Evolutionary conservation across 1,140 invertebrate genomes (phyloP), one percentile per base, ranked within the genome.

Genomic region (Pissodes strobi): DNA sequence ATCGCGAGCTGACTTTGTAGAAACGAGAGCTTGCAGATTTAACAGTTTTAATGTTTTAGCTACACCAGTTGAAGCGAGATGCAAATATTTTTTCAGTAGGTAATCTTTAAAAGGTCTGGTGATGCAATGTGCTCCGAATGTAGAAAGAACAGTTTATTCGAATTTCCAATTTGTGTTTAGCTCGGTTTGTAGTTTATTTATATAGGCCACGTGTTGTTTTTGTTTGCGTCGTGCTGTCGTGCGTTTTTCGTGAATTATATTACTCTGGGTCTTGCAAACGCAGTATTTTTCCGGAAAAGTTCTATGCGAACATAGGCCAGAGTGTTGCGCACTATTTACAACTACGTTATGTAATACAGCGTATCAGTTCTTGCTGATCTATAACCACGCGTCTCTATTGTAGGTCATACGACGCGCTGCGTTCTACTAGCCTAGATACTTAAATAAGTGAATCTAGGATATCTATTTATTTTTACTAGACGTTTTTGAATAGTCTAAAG

Each of bases 361-460:
- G 48, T 45, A 62, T 55, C 49, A 22, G 8, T 64, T 64, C 52
- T 55, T 58, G 27, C 51, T 58, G 52, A 55, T 61, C 46, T 61
- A 55, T 55, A 63, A 43, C 49, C 38, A 51, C 27, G 49, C 23
- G 38, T 64, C 58, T 37, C 30, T 64, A 52, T 64, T 64, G 52
- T 64, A 64, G 53, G 62, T 64, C 62, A 48, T 25, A 43, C 58
- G 58, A 61, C 58, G 60, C 39, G 60, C 46, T 61, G 53, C 25
- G 62, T 57, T 64, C 62, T 18, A 64, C 62, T 64, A 64, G 62
- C 62, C 62, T 64, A 64, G 52, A 64, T 64, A 57, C 45, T 15
- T 48, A 63, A 63, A 63, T 61, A 61, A 52, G 52, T 45, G 46
- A 52, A 51, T 23, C 58, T 49, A 52, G 46, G 46, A 61, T 61